These are phyloP conservation scores for Coelopa pilipes DNA, from an alignment of 2,888 invertebrate species.

Conservation along the genomic window DNA sequence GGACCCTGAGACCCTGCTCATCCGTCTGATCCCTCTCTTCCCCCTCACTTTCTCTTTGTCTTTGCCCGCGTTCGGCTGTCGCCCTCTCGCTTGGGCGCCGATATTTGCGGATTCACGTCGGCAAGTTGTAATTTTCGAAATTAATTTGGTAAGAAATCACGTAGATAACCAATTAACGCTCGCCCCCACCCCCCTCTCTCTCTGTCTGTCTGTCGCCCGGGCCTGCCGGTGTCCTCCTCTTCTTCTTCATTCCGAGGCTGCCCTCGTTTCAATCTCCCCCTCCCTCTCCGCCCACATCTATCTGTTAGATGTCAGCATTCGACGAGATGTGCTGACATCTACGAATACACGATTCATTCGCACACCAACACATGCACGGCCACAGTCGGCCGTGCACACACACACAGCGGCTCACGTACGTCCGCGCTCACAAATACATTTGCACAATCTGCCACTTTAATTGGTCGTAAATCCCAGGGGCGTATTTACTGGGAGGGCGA, in stretches of 20 bases:
- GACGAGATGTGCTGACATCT: constrained; percentile 8
- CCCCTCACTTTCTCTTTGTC: too few species aligned
- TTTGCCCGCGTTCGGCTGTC: too few species aligned
- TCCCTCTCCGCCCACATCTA: neutral
- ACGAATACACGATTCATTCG: constrained; percentile 4
- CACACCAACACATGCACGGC: neutral
- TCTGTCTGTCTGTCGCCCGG: neutral
- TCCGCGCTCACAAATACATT: constrained; percentile 2
- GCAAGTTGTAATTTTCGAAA: constrained; percentile 57
- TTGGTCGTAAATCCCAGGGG: constrained; percentile 49
- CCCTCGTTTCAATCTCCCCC: neutral
- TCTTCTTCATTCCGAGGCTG: neutral
- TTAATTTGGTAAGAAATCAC: constrained; percentile 65
- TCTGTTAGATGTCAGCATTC: neutral
- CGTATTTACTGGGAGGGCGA: constrained; percentile 11
- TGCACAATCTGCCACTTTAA: constrained; percentile 44
- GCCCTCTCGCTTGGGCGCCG: neutral
- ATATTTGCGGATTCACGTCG: constrained; percentile 17
- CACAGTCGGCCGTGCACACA: neutral
- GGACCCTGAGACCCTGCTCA: too few species aligned
- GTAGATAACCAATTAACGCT: constrained; percentile 63
- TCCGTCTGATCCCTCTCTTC: neutral
- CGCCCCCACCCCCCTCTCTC: constrained; percentile 19
- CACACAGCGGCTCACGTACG: constrained; percentile 35
- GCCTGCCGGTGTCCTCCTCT: neutral